Evolutionary conservation across 2,888 invertebrate genomes (phyloP).

Genomic region (Mechanitis mazaeus): DNA sequence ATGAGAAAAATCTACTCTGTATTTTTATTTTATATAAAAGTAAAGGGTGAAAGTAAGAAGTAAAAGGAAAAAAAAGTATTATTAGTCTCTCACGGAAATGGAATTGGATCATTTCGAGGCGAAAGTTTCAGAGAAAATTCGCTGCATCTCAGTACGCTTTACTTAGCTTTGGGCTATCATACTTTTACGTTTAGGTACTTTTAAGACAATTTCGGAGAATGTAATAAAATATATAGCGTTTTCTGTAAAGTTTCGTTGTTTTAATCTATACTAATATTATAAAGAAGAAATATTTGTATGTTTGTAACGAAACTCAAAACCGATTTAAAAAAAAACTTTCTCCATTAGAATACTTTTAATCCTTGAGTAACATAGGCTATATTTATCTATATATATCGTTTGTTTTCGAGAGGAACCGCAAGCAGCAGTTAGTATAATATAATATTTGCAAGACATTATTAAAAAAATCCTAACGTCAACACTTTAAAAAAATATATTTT

Average conservation of each 20-base stretch:
- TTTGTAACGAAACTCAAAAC: too few species aligned
- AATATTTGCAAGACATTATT: too few species aligned
- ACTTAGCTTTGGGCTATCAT: slow-evolving; percentile 68
- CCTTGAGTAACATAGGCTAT: too few species aligned
- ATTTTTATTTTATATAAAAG: slow-evolving; percentile 60
- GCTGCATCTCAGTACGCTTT: slow-evolving; percentile 66
- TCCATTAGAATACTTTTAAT: too few species aligned
- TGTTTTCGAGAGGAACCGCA: too few species aligned
- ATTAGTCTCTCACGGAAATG: slow-evolving; percentile 77
- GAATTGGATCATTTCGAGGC: slow-evolving; percentile 74
- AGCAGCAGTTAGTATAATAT: too few species aligned
- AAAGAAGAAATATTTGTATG: too few species aligned
- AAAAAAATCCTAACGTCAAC: too few species aligned
- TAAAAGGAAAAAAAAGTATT: slow-evolving; percentile 76
- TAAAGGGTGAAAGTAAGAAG: slow-evolving; percentile 76
- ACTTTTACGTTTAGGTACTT: slow-evolving; percentile 67
- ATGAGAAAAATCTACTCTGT: slow-evolving; percentile 41
- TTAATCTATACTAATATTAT: too few species aligned
- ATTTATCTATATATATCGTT: too few species aligned
- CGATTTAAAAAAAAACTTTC: too few species aligned
- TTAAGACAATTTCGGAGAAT: slow-evolving; percentile 59
- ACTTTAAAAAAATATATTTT: neutral
- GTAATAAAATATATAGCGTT: slow-evolving; percentile 49
- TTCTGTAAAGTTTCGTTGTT: slow-evolving; percentile 37
- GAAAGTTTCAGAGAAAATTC: slow-evolving; percentile 72